Conservation (phyloP, 2,888 invertebrate species). For the Parnassius smintheus region DNA sequence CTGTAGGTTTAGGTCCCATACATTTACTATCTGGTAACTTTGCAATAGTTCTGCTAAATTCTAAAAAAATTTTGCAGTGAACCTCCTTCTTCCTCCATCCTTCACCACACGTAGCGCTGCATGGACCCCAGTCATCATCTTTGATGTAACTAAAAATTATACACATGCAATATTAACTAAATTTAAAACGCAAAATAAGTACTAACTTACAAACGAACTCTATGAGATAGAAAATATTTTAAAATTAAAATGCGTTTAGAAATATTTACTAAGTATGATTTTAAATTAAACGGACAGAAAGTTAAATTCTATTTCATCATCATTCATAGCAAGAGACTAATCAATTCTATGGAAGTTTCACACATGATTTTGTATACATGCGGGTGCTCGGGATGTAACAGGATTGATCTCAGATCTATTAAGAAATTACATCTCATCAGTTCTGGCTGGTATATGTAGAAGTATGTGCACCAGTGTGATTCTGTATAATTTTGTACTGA, state of each 20-base stretch:
- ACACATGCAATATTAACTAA: constrained; percentile 26
- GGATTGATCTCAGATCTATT: constrained; percentile 42
- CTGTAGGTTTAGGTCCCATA: constrained; percentile 90
- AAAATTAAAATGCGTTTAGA: constrained; percentile 7
- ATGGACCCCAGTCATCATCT: constrained; percentile 93
- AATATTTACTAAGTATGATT: constrained; percentile 12
- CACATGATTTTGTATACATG: constrained; percentile 50
- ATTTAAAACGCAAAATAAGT: not conserved
- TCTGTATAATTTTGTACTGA: constrained; percentile 36
- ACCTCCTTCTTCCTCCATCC: constrained; percentile 92
- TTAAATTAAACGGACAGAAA: constrained; percentile 14
- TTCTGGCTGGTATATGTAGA: constrained; percentile 79
- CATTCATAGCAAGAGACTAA: constrained; percentile 21
- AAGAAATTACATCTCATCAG: constrained; percentile 48
- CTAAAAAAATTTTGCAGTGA: constrained; percentile 96
- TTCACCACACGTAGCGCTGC: constrained; percentile 95
- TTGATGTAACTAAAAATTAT: constrained; percentile 89
- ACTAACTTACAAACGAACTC: constrained; percentile 6
- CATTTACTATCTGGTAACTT: constrained; percentile 94
- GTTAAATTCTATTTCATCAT: constrained; percentile 13
- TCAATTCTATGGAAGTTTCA: constrained; percentile 31
- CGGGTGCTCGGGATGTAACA: constrained; percentile 58
- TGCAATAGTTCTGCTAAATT: constrained; percentile 93
- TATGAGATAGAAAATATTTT: constrained; percentile 12
- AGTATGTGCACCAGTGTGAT: constrained; percentile 76